Evolutionary conservation across 53 echinoderm and acorn worm species (phyloP), one percentile per base, ranked within the genome.

Genomic region (Henricia sp.): DNA sequence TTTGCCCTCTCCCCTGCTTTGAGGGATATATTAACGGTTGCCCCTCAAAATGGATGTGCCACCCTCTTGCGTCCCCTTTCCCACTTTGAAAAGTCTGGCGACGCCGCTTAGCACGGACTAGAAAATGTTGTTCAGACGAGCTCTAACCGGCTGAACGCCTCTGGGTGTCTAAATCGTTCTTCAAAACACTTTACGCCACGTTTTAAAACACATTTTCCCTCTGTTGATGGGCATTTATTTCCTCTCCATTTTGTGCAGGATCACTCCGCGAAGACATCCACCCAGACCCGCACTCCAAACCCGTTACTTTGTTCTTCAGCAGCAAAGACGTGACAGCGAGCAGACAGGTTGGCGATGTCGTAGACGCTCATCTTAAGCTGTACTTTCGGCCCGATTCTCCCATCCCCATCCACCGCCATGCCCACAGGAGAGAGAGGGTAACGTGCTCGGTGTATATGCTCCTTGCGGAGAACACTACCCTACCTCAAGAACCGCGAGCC

Each of bases 231-330:
- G n/a, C 0, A 19, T 70, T 12, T 46, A 3, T 59, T 11, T 28
- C 19, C 35, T 77, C 17, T 73, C 17, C 39, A 54, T 10, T 55
- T 6, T 11, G 3, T 37, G 0, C 29, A 77, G 77, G 77, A 6
- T 77, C 60, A 14, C 38, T 28, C 4, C 56, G 28, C 42, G 60
- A 57, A 77, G 40, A 37, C 5, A 57, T 34, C 32, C 13, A 64
- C 33, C 46, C 50, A 19, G 58, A 38, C 24, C 57, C 29, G 35
- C 48, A 34, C 35, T 48, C 60, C 5, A 37, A 57, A 42, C 80
- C 80, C 17, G 80, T 80, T 64, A 80, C 80, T 2, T 58, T 80
- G 80, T 63, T 80, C 46, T 80, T 80, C 50, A 46, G 64, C 58
- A 60, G 80, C 30, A 23, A 23, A 1, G 13, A 19, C 4, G 53